phyloP scores from a whole-genome alignment of 2,888 invertebrate species.

The Drosophila maculinotata region DNA sequence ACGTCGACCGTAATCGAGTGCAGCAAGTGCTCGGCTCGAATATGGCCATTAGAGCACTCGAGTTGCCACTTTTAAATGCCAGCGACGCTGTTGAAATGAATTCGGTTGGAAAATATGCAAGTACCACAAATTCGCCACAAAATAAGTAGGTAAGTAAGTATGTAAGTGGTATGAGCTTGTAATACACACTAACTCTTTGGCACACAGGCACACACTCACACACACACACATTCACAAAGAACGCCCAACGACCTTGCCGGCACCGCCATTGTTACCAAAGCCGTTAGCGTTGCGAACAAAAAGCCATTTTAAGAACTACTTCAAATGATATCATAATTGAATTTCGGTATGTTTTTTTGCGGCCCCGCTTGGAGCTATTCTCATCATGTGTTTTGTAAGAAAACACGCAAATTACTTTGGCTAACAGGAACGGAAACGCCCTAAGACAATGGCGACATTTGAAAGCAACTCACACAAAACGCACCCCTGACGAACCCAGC shows the following conservation, averaged over 20 bases:
- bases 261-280: background rate
- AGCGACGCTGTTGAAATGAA: constrained; percentile 49
- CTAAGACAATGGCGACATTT: constrained; percentile 66
- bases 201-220: constrained; percentile 8
- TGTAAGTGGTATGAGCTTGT: constrained; percentile 5
- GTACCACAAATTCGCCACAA: constrained; percentile 42
- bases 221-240: too few species aligned
- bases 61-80: constrained; percentile 39
- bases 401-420: constrained; percentile 57
- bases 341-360: constrained; percentile 51
- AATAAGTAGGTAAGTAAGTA: constrained; percentile 22
- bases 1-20: constrained; percentile 65
- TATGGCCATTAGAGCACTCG: constrained; percentile 48
- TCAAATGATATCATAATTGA: constrained; percentile 74
- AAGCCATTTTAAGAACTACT: constrained; percentile 59
- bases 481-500: constrained; percentile 23
- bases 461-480: constrained; percentile 37
- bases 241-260: background rate
- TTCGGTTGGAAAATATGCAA: constrained; percentile 70
- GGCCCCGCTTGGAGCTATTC: constrained; percentile 20
- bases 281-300: constrained; percentile 33
- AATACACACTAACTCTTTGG: constrained; percentile 30
- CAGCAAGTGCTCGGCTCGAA: constrained; percentile 57
- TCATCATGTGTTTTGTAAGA: constrained; percentile 36
- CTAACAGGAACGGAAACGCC: constrained; percentile 50